Conservation (phyloP, 2,113 vertebrate genomes). For the Balaenoptera acutorostrata region DNA sequence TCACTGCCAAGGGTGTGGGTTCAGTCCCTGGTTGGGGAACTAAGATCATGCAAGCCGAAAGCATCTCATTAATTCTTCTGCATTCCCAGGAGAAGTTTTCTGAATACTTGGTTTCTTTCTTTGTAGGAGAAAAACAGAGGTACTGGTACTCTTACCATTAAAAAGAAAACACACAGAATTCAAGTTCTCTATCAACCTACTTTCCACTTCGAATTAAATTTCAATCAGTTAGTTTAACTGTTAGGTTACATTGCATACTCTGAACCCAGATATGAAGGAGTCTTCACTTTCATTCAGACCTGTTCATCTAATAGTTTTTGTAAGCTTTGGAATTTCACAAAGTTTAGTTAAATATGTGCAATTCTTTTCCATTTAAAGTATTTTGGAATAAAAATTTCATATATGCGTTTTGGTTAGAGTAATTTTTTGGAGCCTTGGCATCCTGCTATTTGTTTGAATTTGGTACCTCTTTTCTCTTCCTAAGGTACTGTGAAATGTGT, state of each 20-base stretch:
- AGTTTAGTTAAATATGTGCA: neutral
- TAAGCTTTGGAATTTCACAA: neutral
- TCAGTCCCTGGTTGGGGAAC: neutral
- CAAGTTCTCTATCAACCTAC: neutral
- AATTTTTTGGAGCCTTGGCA: neutral
- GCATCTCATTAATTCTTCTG: neutral
- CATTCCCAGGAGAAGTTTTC: neutral
- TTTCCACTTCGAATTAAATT: slow-evolving; percentile 22
- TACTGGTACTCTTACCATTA: neutral
- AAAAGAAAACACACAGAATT: neutral
- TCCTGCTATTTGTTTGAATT: neutral
- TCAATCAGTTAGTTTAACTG: neutral
- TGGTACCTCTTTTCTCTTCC: neutral
- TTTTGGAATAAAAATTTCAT: neutral
- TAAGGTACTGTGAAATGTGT: neutral
- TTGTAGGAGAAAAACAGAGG: neutral
- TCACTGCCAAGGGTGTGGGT: neutral
- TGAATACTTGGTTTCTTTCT: neutral
- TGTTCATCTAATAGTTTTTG: slow-evolving; percentile 16
- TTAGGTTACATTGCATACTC: neutral
- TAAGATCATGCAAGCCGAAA: too few species aligned
- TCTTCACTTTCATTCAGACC: neutral
- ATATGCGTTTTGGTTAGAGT: neutral
- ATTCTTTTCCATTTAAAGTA: neutral
- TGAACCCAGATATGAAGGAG: neutral